Evolutionary conservation across 2,113 vertebrate species (phyloP).

Genomic region (Phrynosoma platyrhinos): DNA sequence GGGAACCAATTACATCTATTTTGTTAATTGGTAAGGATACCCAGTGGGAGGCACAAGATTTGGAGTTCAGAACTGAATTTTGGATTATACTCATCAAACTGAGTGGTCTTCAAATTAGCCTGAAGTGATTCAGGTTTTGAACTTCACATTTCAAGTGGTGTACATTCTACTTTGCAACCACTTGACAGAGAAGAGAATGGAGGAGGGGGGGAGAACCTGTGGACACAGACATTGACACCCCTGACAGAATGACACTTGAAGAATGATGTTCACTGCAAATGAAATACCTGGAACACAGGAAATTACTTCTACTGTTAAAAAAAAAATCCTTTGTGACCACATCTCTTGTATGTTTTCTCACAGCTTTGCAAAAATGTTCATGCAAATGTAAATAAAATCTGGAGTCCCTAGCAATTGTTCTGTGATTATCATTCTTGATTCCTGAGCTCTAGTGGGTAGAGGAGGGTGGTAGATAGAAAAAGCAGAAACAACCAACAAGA

Average conservation of each 20-base stretch:
- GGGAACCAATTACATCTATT: too few relatives aligned
- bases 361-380: slow-evolving; percentile 72
- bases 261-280: slow-evolving; percentile 63
- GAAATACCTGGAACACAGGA: slow-evolving; percentile 83
- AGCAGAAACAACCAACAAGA: slow-evolving; percentile 33
- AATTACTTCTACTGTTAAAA: slow-evolving; percentile 73
- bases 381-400: slow-evolving; percentile 69
- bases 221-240: slow-evolving; percentile 41
- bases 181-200: slow-evolving; percentile 57
- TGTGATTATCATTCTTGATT: slow-evolving; percentile 25
- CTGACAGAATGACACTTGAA: slow-evolving; percentile 76
- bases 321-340: slow-evolving; percentile 74
- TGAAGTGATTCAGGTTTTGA: not conserved
- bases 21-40: too few relatives aligned
- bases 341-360: slow-evolving; percentile 72
- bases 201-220: slow-evolving; percentile 35
- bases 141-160: not conserved
- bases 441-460: slow-evolving; percentile 16
- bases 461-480: slow-evolving; percentile 50
- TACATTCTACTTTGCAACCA: slow-evolving; percentile 51
- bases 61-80: not conserved
- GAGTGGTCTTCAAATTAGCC: not conserved
- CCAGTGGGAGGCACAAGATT: slow-evolving; percentile 28
- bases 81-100: not conserved
- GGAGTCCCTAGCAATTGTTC: not conserved